Percentiles rank a stretch among this genome's conserved stretches.
Evolutionary conservation across 2,888 invertebrate species (phyloP).

Genomic region (Lycocerus yunnanus): DNA sequence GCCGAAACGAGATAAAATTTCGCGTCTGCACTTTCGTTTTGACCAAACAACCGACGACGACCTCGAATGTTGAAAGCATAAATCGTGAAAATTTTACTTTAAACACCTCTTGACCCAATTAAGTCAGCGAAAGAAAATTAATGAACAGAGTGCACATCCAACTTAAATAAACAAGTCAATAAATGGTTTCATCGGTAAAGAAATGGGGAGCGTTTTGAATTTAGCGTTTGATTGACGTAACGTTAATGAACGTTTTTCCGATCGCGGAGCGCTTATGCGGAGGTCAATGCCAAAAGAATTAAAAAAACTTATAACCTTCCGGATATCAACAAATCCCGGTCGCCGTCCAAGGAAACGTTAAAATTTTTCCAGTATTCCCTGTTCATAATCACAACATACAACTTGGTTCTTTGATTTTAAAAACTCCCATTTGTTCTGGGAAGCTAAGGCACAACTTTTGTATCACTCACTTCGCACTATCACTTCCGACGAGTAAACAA

Average conservation of each 20-base stretch:
- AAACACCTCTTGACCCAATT: background rate
- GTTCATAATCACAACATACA: background rate
- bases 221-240: background rate
- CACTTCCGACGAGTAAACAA: background rate
- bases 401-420: background rate
- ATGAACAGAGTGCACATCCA: background rate
- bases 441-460: background rate
- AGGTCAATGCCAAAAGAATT: background rate
- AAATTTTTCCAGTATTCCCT: background rate
- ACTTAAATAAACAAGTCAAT: background rate
- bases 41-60: too few relatives aligned
- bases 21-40: too few relatives aligned
- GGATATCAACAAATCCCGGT: background rate
- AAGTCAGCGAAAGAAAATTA: background rate
- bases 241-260: background rate
- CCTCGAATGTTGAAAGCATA: background rate
- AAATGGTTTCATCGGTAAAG: background rate
- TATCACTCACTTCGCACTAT: background rate
- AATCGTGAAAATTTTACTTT: background rate
- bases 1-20: background rate
- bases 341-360: background rate
- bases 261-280: background rate
- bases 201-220: background rate
- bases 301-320: background rate
- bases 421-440: background rate